Evolutionary conservation across 30 jellyfish, hydroid and myxozoan genomes (phyloP), one percentile per base, ranked within the genome.

Genomic region (Hydractinia echinata): DNA sequence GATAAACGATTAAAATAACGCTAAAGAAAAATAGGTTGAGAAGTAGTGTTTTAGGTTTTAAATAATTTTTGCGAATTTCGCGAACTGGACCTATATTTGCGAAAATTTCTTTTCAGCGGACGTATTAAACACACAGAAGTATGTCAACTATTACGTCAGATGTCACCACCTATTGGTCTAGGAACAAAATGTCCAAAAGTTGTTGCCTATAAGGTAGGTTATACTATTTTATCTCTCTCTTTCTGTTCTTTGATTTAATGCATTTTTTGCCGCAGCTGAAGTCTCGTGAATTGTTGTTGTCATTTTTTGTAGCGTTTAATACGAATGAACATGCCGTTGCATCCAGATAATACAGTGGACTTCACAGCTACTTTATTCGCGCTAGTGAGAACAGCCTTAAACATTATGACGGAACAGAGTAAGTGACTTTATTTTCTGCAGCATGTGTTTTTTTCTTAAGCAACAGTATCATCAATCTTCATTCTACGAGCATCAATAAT

Each of bases 131-230:
- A 93, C 77, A 93, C 99, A 58, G 99, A 93, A 81, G 99, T 93
- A 4, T 93, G 99, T 50, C 99, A 87, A 83, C 85, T 93, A 5
- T 89, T 93, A 16, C 99, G 99, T 9, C 96, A 93, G 64, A 93
- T 93, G 99, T 93, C 99, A 49, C 99, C 99, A 18, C 99, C 99
- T 5, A 93, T 93, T 54, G 99, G 99, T 3, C 89, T 93, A 44
- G 99, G 98, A 44, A 93, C 99, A 61, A 93, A 93, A 61, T 93
- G 99, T 77, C 99, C 99, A 30, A 93, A 93, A 87, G 99, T 93
- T 72, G 99, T 93, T 10, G 99, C 99, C 2, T 93, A 93, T 61
- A 93, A 93, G 89, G 99, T 93, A 71, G 4, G 84, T 54, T 18
- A 55, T n/a, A 5, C 4, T 10, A 0, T 18, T 6, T 76, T 50